Conservation (phyloP, 2,888 invertebrate genomes). For the Glaucopsyche alexis region DNA sequence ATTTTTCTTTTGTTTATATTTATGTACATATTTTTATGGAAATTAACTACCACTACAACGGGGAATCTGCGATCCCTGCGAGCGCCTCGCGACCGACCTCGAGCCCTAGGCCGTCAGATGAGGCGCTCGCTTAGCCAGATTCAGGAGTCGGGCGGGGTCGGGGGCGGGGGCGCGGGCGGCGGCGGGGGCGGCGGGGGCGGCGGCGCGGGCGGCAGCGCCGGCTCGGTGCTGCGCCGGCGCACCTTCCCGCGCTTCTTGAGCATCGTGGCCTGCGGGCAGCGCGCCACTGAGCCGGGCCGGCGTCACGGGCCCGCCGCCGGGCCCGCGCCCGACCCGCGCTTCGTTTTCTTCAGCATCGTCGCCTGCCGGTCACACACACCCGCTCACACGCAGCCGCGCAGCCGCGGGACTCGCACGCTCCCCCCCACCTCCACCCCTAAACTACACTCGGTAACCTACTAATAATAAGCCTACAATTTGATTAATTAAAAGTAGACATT, state of each 20-base stretch:
- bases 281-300: constrained; percentile 49
- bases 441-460: constrained; percentile 31
- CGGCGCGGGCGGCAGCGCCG: constrained; percentile 66
- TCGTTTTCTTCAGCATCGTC: constrained; percentile 99
- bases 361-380: constrained; percentile 85
- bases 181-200: constrained; percentile 65
- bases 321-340: constrained; percentile 92
- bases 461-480: not conserved
- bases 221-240: constrained; percentile 96
- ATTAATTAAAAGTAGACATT: too few species aligned
- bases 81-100: constrained; percentile 63
- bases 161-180: constrained; percentile 46
- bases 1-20: constrained; percentile 49
- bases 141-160: constrained; percentile 80
- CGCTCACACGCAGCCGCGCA: constrained; percentile 47
- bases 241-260: constrained; percentile 99
- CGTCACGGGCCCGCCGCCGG: constrained; percentile 80
- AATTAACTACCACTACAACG: constrained; percentile 35
- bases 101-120: constrained; percentile 80
- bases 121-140: constrained; percentile 87
- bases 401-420: constrained; percentile 41
- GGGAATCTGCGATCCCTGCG: constrained; percentile 49
- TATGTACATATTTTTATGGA: constrained; percentile 55
- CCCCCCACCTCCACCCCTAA: constrained; percentile 34
- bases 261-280: constrained; percentile 96